Evolutionary conservation across 2,888 invertebrate genomes (phyloP).

Genomic region (Eupsilia transversa): DNA sequence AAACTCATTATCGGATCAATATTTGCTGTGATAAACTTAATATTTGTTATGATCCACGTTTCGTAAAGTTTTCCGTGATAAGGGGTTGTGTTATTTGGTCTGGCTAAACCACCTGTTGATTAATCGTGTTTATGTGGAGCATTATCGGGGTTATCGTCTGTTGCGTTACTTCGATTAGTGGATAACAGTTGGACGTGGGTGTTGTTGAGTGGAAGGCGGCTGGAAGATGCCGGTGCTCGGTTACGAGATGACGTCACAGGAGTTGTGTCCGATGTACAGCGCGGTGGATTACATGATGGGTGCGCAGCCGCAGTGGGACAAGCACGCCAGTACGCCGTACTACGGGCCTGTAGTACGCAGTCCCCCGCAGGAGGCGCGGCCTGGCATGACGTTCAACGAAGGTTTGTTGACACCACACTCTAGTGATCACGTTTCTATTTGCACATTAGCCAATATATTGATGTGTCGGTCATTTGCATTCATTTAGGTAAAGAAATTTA

Average conservation of each 20-base stretch:
- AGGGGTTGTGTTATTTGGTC: slow-evolving; percentile 72
- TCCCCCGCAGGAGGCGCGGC: slow-evolving; percentile 67
- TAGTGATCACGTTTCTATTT: slow-evolving; percentile 37
- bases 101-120: slow-evolving; percentile 80
- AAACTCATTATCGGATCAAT: slow-evolving; percentile 69
- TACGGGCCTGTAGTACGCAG: slow-evolving; percentile 74
- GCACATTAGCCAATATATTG: slow-evolving; percentile 26
- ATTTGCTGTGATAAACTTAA: slow-evolving; percentile 72
- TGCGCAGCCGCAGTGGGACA: slow-evolving; percentile 79
- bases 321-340: slow-evolving; percentile 75
- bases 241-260: slow-evolving; percentile 84
- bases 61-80: slow-evolving; percentile 68
- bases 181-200: slow-evolving; percentile 75
- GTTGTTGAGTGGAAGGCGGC: slow-evolving; percentile 70
- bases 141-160: slow-evolving; percentile 74
- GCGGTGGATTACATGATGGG: slow-evolving; percentile 79
- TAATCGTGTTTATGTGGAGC: slow-evolving; percentile 67
- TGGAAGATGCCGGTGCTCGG: slow-evolving; percentile 87
- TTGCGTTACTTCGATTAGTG: slow-evolving; percentile 71
- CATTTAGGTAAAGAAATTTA: slow-evolving; percentile 28
- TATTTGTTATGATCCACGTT: slow-evolving; percentile 65
- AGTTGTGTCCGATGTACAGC: slow-evolving; percentile 80
- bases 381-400: slow-evolving; percentile 62
- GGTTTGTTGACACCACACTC: slow-evolving; percentile 76
- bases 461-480: slow-evolving; percentile 29